These are phyloP conservation scores for Oriolus oriolus DNA, from an alignment of 2,113 vertebrate genomes.

Conservation along the genomic window DNA sequence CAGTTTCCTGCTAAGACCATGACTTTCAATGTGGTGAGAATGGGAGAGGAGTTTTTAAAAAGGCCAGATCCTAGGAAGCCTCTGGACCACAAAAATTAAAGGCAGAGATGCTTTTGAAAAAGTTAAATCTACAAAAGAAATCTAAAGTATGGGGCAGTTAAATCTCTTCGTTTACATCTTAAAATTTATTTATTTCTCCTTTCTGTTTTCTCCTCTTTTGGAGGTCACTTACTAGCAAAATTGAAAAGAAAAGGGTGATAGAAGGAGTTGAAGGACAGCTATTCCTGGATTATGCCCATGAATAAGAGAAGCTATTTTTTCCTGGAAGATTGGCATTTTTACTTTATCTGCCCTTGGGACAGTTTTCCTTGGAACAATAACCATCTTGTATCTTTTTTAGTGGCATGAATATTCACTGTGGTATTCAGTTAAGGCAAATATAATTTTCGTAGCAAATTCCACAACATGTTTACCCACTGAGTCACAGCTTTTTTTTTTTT, in stretches of 20 bases:
- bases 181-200: not conserved
- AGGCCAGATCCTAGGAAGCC: not conserved
- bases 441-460: constrained; percentile 47
- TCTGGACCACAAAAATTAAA: not conserved
- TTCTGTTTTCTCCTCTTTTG: not conserved
- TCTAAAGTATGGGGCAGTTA: not conserved
- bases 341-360: constrained; percentile 35
- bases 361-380: constrained; percentile 53
- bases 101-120: not conserved
- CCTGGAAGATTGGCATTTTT: constrained; percentile 21
- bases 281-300: constrained; percentile 17
- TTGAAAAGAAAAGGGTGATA: constrained; percentile 16
- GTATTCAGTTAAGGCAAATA: constrained; percentile 61
- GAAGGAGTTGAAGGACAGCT: constrained; percentile 26
- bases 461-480: constrained; percentile 38
- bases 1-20: not conserved
- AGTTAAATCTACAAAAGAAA: not conserved
- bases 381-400: constrained; percentile 15
- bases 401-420: constrained; percentile 58
- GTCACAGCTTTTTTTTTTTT: not conserved
- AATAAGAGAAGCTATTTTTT: constrained; percentile 43
- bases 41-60: not conserved
- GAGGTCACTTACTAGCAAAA: not conserved
- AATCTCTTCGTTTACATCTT: not conserved
- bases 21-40: not conserved